These are phyloP conservation scores for Actinostola sp. DNA, from an alignment of 92 coral and sea anemone species.

Conservation along the genomic window DNA sequence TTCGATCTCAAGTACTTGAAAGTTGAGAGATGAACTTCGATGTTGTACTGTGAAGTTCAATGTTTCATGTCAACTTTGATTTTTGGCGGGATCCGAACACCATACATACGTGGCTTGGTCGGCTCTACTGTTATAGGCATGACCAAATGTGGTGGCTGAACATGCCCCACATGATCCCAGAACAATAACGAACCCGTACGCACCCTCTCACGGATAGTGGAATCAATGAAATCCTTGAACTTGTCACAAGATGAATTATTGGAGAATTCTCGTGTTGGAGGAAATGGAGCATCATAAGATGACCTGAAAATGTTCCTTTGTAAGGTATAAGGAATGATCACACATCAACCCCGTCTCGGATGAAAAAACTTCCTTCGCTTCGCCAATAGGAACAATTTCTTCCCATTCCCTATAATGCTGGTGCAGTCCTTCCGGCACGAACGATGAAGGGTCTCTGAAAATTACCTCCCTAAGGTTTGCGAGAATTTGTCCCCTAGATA, in stretches of 20 bases:
- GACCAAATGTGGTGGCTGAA: slow-evolving; percentile 62
- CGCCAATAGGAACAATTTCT: slow-evolving; percentile 31
- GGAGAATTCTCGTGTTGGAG: slow-evolving; percentile 53
- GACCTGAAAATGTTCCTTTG: slow-evolving; percentile 61
- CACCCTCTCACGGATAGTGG: slow-evolving; percentile 56
- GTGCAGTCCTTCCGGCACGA: slow-evolving; percentile 51
- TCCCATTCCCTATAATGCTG: slow-evolving; percentile 9
- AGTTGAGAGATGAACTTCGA: no score
- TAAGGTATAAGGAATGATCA: slow-evolving; percentile 42
- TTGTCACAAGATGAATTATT: slow-evolving; percentile 42
- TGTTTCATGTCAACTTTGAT: no score
- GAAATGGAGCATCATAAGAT: slow-evolving; percentile 47
- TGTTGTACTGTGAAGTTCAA: no score
- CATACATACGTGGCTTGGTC: slow-evolving; percentile 64
- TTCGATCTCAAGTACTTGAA: no score
- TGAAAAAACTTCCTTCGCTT: slow-evolving; percentile 43
- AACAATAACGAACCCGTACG: slow-evolving; percentile 48
- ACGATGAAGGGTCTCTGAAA: slow-evolving; percentile 50
- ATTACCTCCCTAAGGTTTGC: slow-evolving; percentile 51
- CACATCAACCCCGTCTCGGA: slow-evolving; percentile 36
- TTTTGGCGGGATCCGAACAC: no score
- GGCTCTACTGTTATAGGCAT: slow-evolving; percentile 68
- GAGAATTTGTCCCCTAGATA: slow-evolving; percentile 26
- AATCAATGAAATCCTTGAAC: slow-evolving; percentile 55
- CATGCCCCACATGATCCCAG: slow-evolving; percentile 55